Evolutionary conservation across 1,140 invertebrate species (phyloP).

Genomic region (Bombus fervidus): DNA sequence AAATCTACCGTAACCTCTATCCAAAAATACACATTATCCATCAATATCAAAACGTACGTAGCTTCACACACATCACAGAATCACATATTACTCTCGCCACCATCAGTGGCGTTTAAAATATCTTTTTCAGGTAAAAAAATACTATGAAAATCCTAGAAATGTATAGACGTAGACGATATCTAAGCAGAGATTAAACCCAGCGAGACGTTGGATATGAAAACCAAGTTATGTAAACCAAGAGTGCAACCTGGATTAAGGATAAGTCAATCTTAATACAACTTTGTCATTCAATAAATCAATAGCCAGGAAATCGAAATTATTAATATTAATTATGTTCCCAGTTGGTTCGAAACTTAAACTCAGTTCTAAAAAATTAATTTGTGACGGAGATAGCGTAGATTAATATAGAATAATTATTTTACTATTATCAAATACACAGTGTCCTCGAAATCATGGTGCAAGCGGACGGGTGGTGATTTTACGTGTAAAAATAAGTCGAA

Average conservation of each 20-base stretch:
- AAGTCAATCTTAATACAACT: neutral
- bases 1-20: neutral
- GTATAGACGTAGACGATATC: neutral
- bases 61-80: neutral
- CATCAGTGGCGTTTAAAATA: too few relatives aligned
- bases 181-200: neutral
- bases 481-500: too few relatives aligned
- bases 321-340: too few relatives aligned
- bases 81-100: neutral
- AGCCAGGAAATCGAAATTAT: neutral
- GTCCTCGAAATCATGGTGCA: too few relatives aligned
- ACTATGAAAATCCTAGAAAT: neutral
- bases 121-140: neutral
- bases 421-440: too few relatives aligned
- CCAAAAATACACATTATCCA: neutral
- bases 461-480: too few relatives aligned
- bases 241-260: neutral
- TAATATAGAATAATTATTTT: too few relatives aligned
- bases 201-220: neutral
- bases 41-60: neutral
- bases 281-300: neutral
- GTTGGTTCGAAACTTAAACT: neutral
- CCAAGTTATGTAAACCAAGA: neutral
- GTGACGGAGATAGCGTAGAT: neutral
- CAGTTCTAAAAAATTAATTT: neutral